Conservation (phyloP, 2,797 vertebrate genomes). For the Capromys pilorides region DNA sequence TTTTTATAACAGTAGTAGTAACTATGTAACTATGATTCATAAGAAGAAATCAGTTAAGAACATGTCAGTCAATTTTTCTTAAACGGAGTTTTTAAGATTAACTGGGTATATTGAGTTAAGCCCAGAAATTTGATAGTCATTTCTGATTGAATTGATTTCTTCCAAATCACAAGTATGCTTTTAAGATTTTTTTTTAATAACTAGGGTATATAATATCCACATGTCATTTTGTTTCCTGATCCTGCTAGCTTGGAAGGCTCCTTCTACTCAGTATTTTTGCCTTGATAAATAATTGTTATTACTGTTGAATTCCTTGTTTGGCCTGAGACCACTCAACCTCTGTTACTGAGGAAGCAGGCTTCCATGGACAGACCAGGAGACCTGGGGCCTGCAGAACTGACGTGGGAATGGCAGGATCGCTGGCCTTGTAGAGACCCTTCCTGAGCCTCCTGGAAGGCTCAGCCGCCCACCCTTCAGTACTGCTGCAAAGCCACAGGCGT, state of each 20-base stretch:
- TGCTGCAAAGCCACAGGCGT: slow-evolving; percentile 13
- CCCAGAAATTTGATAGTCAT: slow-evolving; percentile 16
- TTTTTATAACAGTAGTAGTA: slow-evolving; percentile 8
- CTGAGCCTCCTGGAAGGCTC: background rate
- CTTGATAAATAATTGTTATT: background rate
- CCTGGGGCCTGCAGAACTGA: background rate
- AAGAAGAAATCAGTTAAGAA: background rate
- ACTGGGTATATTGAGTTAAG: background rate
- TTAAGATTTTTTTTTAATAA: slow-evolving; percentile 52
- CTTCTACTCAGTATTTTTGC: background rate
- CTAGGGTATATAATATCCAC: background rate
- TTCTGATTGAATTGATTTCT: slow-evolving; percentile 47
- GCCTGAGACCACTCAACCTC: background rate
- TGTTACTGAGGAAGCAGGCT: background rate
- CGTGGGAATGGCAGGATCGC: background rate
- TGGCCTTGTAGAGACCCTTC: background rate
- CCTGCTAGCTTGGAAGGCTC: background rate
- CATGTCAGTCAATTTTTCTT: background rate
- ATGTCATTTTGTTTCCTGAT: slow-evolving; percentile 26
- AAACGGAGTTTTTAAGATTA: background rate
- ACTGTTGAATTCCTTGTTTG: background rate
- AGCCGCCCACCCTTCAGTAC: too few species aligned
- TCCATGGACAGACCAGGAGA: background rate
- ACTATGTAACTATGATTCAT: background rate
- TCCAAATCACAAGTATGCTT: background rate